Base-by-base conservation (phyloP, 2,888 invertebrate species). In the Noctua janthe region DNA sequence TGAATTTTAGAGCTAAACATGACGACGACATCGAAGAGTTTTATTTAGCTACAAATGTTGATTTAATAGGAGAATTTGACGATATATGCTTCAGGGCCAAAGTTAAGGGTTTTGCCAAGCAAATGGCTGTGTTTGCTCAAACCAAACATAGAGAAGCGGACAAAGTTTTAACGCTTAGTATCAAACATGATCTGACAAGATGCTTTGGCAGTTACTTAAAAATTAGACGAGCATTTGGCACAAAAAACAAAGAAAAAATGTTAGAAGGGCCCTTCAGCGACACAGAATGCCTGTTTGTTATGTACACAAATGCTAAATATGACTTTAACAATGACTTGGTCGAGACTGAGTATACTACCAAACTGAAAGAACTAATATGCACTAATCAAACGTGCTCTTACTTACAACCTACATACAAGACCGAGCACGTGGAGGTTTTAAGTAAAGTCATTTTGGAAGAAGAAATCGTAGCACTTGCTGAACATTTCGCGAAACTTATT, bases 31-130 rank as follows among this genome's bases (percentile, higher is more conserved):
- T 67, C 39, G 39, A 67, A 29, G 23, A 67, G 39, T 67, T 67
- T 67, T 23, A 67, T 67, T 43, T 67, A 43, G 66, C 66, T 23
- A 43, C 39, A 67, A 67, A 67, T 67, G 39, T 67, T 67, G 66
- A 67, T 67, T 67, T 67, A 39, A 67, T 67, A 43, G 66, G 66
- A 67, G 66, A 43, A 23, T 67, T 67, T 67, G 66, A 67, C 23
- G 66, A 67, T 23, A 70, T 70, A 43, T 67, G 39, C 23, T 0
- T 67, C 43, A 23, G 39, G 11, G 39, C 13, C 11, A 67, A 67
- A 67, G 39, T 67, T 6, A 67, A 67, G 23, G 23, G 23, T 67
- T 5, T 43, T 43, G 39, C 23, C 6, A 67, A 67, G 39, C 5
- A 67, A 23, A 67, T 67, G 20, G 66, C 66, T 43, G 17, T 67